Evolutionary conservation across 1,140 invertebrate species (phyloP).

Genomic region (Drosophila ficusphila): DNA sequence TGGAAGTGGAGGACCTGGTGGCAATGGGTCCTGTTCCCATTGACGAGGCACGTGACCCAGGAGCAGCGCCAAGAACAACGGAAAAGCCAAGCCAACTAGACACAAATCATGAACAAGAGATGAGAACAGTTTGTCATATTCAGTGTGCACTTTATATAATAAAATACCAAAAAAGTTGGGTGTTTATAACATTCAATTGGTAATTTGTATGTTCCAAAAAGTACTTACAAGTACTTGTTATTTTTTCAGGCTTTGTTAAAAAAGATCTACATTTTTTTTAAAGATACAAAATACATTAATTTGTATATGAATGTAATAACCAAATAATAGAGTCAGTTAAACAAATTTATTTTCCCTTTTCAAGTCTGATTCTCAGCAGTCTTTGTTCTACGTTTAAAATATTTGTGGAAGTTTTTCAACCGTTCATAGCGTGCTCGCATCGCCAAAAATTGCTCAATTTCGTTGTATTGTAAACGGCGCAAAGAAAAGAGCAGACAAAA

Average conservation of each 20-base stretch:
- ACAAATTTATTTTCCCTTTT: too few species aligned
- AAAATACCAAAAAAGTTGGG: too few species aligned
- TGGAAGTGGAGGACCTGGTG: constrained; percentile 1
- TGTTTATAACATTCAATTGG: too few species aligned
- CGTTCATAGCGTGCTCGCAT: too few species aligned
- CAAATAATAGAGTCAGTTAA: neutral
- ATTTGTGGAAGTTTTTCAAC: too few species aligned
- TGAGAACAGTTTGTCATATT: constrained; percentile 4
- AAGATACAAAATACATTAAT: too few species aligned
- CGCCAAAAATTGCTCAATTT: neutral
- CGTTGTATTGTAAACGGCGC: neutral
- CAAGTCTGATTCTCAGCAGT: too few species aligned
- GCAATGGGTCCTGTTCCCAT: constrained; percentile 31
- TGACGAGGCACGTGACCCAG: constrained; percentile 60
- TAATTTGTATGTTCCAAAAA: too few species aligned
- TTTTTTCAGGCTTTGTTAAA: too few species aligned
- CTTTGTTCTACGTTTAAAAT: neutral
- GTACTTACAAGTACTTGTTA: too few species aligned
- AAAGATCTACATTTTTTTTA: too few species aligned
- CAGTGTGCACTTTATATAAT: neutral
- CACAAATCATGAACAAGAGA: constrained; percentile 18
- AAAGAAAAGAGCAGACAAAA: constrained; percentile 9
- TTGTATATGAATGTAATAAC: too few species aligned
- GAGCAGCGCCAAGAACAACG: constrained; percentile 38
- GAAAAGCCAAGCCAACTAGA: neutral